Percentiles rank a stretch among this genome's conserved stretches.
These are phyloP conservation scores for Notocelia uddmanniana DNA, from an alignment of 2,888 invertebrate species.

Conservation along the genomic window DNA sequence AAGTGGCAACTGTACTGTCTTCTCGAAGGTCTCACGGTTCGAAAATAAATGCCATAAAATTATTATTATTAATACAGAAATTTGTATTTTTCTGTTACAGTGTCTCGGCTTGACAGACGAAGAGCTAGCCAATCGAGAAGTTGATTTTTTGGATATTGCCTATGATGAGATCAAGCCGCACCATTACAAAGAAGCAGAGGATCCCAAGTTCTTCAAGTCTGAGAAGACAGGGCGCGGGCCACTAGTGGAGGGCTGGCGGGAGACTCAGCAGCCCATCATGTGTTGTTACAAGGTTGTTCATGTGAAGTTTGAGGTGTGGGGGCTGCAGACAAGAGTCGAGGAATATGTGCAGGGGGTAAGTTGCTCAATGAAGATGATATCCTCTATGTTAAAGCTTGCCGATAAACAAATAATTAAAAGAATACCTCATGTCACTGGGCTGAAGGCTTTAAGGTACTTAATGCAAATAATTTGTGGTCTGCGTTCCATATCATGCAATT, in stretches of 20 bases:
- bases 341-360: slow-evolving; percentile 93
- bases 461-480: no score
- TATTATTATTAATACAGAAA: no score
- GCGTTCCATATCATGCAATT: no score
- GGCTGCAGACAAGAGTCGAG: slow-evolving; percentile 95
- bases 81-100: slow-evolving; percentile 77
- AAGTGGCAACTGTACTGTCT: no score
- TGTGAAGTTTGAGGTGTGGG: slow-evolving; percentile 96
- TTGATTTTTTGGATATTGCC: slow-evolving; percentile 95
- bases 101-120: slow-evolving; percentile 90
- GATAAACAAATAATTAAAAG: no score
- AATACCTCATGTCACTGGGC: no score
- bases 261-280: slow-evolving; percentile 92
- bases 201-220: slow-evolving; percentile 94
- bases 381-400: no score
- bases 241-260: slow-evolving; percentile 93
- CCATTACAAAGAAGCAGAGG: slow-evolving; percentile 96
- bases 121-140: slow-evolving; percentile 89
- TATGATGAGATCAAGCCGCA: slow-evolving; percentile 94
- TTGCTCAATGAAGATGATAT: slow-evolving; percentile 43
- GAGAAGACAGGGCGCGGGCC: slow-evolving; percentile 94
- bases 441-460: no score
- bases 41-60: no score
- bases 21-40: no score
- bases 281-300: slow-evolving; percentile 96